phyloP scores from a whole-genome alignment of 2,888 invertebrate species.

The Eupithecia inturbata region DNA sequence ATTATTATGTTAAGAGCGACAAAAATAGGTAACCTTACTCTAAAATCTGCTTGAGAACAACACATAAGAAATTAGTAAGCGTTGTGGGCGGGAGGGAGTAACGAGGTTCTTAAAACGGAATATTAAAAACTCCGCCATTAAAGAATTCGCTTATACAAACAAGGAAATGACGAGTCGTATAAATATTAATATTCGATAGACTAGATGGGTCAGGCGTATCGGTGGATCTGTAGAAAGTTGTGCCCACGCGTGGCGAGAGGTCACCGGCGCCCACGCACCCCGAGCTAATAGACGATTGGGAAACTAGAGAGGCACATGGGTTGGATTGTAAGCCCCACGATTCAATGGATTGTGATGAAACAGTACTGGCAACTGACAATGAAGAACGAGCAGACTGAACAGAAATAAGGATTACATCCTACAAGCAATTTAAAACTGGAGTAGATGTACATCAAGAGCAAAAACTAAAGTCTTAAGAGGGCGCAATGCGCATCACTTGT shows the following conservation, averaged over 20 bases:
- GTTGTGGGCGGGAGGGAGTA: background rate
- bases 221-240: constrained; percentile 67
- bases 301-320: constrained; percentile 46
- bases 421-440: background rate
- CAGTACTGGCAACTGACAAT: constrained; percentile 18
- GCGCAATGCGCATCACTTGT: no score
- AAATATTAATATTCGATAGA: constrained; percentile 46
- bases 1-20: background rate
- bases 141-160: constrained; percentile 24
- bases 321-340: constrained; percentile 28
- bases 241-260: constrained; percentile 77
- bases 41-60: background rate
- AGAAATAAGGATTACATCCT: no score
- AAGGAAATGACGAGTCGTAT: constrained; percentile 42
- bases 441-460: background rate
- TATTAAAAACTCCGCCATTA: constrained; percentile 7
- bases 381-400: background rate
- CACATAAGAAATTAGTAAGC: background rate
- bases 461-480: background rate
- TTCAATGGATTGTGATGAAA: constrained; percentile 17
- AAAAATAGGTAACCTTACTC: background rate
- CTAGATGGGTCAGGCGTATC: constrained; percentile 58
- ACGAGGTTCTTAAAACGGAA: background rate
- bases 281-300: constrained; percentile 59
- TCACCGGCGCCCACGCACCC: constrained; percentile 71